phyloP scores from a whole-genome alignment of 2,888 invertebrate species.

The Aspidiotus rigidus region DNA sequence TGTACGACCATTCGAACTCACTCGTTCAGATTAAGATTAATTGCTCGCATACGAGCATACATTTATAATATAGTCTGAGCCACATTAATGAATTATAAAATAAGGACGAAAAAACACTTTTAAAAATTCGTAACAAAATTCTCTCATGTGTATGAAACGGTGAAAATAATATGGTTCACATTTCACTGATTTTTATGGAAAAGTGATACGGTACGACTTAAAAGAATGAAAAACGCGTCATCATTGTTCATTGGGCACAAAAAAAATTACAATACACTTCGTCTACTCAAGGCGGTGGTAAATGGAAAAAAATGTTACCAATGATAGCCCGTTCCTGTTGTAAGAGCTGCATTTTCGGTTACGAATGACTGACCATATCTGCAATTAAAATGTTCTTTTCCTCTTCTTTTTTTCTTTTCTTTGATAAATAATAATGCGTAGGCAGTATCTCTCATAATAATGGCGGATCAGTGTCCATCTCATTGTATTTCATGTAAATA shows the following conservation, averaged over 20 bases:
- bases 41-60: not conserved
- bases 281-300: constrained; percentile 3
- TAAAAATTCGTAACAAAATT: not conserved
- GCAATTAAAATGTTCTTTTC: constrained; percentile 9
- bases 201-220: not conserved
- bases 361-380: constrained; percentile 31
- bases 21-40: constrained; percentile 4
- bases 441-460: constrained; percentile 23
- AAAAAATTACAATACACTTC: constrained; percentile 8
- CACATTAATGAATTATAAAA: not conserved
- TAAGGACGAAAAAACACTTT: not conserved
- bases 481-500: constrained; percentile 19
- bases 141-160: not conserved
- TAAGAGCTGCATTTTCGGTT: constrained; percentile 17
- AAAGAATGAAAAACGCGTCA: constrained; percentile 29
- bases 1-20: not conserved
- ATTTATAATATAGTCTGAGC: not conserved
- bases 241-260: constrained; percentile 32
- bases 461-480: constrained; percentile 18
- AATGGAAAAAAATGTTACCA: constrained; percentile 19
- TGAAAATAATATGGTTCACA: constrained; percentile 24
- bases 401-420: not conserved
- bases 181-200: constrained; percentile 31
- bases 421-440: constrained; percentile 5
- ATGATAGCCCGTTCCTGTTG: constrained; percentile 15